These are phyloP conservation scores for Trididemnum miniatum DNA, from an alignment of 23 tunicate genomes.

Conservation along the genomic window DNA sequence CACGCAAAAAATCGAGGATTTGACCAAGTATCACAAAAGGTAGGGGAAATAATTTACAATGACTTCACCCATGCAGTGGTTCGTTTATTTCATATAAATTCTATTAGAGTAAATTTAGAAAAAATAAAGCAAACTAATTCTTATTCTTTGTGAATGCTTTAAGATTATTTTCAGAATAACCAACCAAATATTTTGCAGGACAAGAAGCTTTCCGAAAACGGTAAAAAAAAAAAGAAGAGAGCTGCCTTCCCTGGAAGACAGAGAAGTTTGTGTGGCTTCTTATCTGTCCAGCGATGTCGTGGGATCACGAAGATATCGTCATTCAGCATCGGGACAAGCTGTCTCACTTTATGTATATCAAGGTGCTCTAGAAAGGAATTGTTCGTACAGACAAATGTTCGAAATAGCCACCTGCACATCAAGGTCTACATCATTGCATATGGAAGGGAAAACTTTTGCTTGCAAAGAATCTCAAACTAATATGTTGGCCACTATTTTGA, in stretches of 20 bases:
- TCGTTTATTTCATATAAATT: no score
- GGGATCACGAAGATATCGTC: neutral
- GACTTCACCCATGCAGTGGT: no score
- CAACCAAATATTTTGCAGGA: no score
- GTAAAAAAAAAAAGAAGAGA: neutral
- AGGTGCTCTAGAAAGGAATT: neutral
- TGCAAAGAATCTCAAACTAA: neutral
- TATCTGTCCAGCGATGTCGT: neutral
- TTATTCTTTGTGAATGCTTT: no score
- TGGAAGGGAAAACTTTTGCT: neutral
- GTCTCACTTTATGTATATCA: neutral
- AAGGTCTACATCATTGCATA: neutral
- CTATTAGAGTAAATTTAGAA: no score
- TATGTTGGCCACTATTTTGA: neutral
- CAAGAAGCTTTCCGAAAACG: no score
- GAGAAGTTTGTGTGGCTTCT: neutral
- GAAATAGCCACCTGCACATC: neutral
- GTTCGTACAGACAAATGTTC: neutral
- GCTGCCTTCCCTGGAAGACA: neutral
- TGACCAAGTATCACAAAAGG: no score
- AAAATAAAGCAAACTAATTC: no score
- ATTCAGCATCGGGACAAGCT: neutral
- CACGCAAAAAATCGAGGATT: no score
- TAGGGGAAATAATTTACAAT: no score
- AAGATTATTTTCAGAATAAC: no score